phyloP scores from a whole-genome alignment of 2,888 invertebrate genomes.

The Eupithecia dodoneata region DNA sequence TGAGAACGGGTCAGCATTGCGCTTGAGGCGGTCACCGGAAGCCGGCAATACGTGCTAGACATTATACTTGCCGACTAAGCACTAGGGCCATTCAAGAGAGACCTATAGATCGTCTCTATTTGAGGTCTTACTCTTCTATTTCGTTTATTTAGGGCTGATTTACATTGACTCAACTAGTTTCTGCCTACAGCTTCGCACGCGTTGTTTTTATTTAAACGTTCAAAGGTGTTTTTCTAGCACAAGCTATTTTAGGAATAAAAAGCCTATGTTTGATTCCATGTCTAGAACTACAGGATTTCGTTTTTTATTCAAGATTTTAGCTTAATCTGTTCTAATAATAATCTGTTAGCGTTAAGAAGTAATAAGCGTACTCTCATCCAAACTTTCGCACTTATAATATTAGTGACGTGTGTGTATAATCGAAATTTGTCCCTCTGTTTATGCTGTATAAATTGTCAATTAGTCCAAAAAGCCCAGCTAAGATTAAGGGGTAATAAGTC shows the following conservation, averaged over 20 bases:
- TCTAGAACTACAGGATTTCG: not conserved
- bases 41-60: constrained; percentile 60
- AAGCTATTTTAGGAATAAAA: not conserved
- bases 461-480: not conserved
- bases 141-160: not conserved
- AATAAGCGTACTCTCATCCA: too few relatives aligned
- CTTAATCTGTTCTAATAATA: not conserved
- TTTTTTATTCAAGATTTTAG: not conserved
- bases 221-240: too few relatives aligned
- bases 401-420: too few relatives aligned
- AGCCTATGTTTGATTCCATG: not conserved
- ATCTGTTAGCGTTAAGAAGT: not conserved
- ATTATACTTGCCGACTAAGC: constrained; percentile 42
- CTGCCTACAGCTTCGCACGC: not conserved
- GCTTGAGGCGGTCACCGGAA: constrained; percentile 59
- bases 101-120: not conserved
- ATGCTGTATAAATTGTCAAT: not conserved
- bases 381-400: too few relatives aligned
- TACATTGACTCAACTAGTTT: not conserved
- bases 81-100: constrained; percentile 28
- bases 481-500: not conserved
- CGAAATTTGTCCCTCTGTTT: not conserved
- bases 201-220: not conserved
- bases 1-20: constrained; percentile 68
- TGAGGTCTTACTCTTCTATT: not conserved